These are phyloP conservation scores for Cheirogaleus medius DNA, from an alignment of 2,113 vertebrate species.

Conservation along the genomic window DNA sequence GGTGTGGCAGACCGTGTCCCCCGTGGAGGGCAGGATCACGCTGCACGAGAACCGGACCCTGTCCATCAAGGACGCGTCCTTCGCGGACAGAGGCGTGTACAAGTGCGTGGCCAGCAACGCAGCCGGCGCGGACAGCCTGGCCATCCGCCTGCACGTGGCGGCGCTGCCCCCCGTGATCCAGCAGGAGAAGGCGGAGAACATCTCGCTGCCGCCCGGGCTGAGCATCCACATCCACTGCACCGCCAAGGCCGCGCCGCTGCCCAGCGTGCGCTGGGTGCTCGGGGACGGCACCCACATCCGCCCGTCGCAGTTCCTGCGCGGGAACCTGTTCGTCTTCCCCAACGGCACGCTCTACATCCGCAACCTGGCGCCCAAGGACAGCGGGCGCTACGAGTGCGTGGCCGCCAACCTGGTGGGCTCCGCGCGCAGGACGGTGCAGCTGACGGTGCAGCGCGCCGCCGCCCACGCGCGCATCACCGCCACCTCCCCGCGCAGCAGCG, in stretches of 20 bases:
- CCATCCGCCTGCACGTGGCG: conserved; percentile 88
- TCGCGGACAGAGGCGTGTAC: conserved; percentile 90
- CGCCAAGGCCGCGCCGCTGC: conserved; percentile 86
- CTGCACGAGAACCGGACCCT: conserved; percentile 88
- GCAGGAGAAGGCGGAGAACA: conserved; percentile 87
- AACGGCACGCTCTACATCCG: conserved; percentile 93
- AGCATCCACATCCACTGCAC: conserved; percentile 88
- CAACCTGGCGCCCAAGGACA: conserved; percentile 79
- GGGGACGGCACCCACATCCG: conserved; percentile 86
- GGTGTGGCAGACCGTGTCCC: conserved; percentile 75
- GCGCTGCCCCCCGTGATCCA: conserved; percentile 89
- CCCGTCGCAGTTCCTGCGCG: conserved; percentile 87
- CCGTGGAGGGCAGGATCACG: conserved; percentile 78
- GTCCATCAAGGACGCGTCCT: conserved; percentile 84
- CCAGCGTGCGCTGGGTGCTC: conserved; percentile 89
- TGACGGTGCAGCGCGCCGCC: conserved; percentile 81
- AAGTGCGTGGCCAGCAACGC: conserved; percentile 91
- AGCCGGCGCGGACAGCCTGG: conserved; percentile 88
- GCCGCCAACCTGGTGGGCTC: conserved; percentile 88
- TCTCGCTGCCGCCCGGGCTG: conserved; percentile 85
- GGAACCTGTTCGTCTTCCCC: conserved; percentile 90
- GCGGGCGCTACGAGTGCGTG: conserved; percentile 90
- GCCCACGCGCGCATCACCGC: conserved; percentile 89
- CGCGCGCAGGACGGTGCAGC: conserved; percentile 84
- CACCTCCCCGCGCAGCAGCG: conserved; percentile 87